phyloP scores from a whole-genome alignment of 2,113 vertebrate genomes.

The Hyperopisus bebe region DNA sequence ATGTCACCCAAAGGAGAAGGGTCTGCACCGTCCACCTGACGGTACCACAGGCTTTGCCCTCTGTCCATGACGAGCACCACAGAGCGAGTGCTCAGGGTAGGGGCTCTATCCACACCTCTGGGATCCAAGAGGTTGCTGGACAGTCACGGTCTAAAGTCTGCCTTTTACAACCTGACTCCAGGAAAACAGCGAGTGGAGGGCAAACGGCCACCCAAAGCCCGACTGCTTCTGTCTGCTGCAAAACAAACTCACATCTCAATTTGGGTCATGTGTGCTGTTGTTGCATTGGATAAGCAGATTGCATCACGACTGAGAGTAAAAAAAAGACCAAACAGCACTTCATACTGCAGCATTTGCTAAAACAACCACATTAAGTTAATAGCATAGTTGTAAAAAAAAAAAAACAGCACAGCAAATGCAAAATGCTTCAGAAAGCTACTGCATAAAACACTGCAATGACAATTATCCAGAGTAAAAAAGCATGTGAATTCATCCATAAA shows the following conservation, averaged over 20 bases:
- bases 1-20: constrained; percentile 10
- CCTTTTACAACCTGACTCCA: constrained; percentile 35
- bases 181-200: neutral
- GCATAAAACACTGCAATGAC: neutral
- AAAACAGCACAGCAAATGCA: neutral
- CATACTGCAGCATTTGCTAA: neutral
- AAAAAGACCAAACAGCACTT: neutral
- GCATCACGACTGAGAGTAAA: neutral
- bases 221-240: neutral
- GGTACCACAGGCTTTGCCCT: constrained; percentile 15
- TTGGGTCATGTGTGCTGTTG: neutral
- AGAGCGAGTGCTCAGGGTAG: neutral
- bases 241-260: neutral
- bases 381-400: neutral
- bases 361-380: neutral
- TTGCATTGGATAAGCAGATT: neutral
- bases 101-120: neutral
- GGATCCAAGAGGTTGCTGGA: neutral
- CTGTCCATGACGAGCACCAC: constrained; percentile 40
- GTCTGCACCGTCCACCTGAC: neutral
- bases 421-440: neutral
- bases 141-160: constrained; percentile 54
- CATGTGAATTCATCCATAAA: neutral
- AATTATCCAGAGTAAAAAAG: neutral
- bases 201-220: neutral